A percentile compares a stretch with the other conserved stretches of the same genome.
These are phyloP conservation scores for Gallinago undulata DNA, from an alignment of 2,113 vertebrate genomes.

Conservation along the genomic window DNA sequence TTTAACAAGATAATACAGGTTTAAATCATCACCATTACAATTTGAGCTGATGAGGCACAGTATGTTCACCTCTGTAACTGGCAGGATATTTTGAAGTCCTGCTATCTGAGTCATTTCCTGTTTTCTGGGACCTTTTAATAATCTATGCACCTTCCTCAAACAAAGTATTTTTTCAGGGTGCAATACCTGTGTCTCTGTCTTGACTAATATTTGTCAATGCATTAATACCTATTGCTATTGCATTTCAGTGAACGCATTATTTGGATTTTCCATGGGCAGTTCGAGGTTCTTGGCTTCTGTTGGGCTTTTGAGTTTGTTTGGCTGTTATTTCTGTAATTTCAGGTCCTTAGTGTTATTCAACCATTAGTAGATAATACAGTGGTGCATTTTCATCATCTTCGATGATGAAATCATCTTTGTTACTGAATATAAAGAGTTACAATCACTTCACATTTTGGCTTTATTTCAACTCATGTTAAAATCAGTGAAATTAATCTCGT, in stretches of 20 bases:
- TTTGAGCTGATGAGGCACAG: not conserved
- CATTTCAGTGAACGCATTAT: not conserved
- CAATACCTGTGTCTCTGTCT: not conserved
- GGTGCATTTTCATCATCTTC: not conserved
- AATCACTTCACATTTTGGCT: not conserved
- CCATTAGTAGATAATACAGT: not conserved
- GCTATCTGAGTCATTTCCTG: not conserved
- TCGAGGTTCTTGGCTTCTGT: not conserved
- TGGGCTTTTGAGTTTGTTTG: not conserved
- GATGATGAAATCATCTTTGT: not conserved
- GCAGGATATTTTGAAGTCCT: not conserved
- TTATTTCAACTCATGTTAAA: not conserved
- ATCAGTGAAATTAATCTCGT: not conserved
- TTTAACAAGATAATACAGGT: slow-evolving; percentile 10
- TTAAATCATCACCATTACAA: slow-evolving; percentile 21
- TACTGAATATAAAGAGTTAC: not conserved
- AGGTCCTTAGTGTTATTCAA: not conserved
- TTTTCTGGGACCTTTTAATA: not conserved
- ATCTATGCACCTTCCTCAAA: not conserved
- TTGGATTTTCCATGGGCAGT: not conserved
- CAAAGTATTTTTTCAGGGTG: not conserved
- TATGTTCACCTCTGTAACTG: not conserved
- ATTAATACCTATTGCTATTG: not conserved
- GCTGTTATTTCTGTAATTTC: not conserved
- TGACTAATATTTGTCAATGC: not conserved